These are phyloP conservation scores for Eulimnadia texana DNA, from an alignment of 1,140 invertebrate genomes.

Conservation along the genomic window DNA sequence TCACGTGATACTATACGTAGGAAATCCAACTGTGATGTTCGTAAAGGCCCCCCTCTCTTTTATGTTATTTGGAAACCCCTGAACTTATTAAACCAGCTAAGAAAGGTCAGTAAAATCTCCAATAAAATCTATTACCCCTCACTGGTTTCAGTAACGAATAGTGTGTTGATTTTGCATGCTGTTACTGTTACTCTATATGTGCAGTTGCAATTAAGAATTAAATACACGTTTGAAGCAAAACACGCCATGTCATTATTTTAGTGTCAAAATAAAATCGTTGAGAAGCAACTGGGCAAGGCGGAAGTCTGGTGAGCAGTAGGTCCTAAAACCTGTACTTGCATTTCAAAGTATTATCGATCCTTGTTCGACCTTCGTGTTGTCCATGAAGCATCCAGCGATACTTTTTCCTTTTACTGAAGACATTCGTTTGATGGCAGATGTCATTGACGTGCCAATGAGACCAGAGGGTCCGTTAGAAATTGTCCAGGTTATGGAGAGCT, in stretches of 20 bases:
- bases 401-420: no score
- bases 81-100: not conserved
- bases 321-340: no score
- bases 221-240: not conserved
- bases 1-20: not conserved
- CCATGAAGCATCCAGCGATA: no score
- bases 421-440: not conserved
- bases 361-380: no score
- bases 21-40: not conserved
- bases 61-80: not conserved
- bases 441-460: constrained; percentile 16
- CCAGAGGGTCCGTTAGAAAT: constrained; percentile 20
- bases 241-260: not conserved
- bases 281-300: not conserved
- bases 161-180: not conserved
- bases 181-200: not conserved
- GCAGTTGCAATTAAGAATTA: not conserved
- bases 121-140: no score
- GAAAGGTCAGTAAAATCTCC: not conserved
- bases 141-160: no score
- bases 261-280: not conserved
- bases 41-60: not conserved
- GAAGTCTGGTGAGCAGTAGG: not conserved
- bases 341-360: no score
- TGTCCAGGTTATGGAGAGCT: constrained; percentile 15